Evolutionary conservation across 2,888 invertebrate species (phyloP).

Genomic region (Caenorhabditis sp.): DNA sequence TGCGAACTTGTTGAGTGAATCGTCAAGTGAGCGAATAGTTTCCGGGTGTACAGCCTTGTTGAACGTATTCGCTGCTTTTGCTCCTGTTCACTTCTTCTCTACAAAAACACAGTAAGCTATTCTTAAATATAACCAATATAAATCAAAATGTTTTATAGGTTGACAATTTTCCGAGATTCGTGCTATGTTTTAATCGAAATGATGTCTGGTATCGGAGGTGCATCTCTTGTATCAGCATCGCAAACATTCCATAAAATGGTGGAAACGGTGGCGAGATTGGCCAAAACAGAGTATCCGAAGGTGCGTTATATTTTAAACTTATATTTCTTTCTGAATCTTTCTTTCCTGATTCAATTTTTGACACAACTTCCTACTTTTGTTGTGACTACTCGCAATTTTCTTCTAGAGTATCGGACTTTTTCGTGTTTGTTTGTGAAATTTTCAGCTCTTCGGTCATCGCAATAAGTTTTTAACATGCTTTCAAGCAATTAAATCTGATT

Average conservation of each 20-base stretch:
- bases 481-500: too few species aligned
- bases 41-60: constrained; percentile 63
- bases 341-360: too few species aligned
- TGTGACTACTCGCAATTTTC: too few species aligned
- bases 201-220: constrained; percentile 33
- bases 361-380: too few species aligned
- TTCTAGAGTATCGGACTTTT: too few species aligned
- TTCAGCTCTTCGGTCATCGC: too few species aligned
- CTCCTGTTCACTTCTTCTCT: constrained; percentile 63
- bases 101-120: constrained; percentile 25
- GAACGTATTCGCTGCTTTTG: constrained; percentile 61
- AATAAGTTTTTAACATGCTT: too few species aligned
- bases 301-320: not conserved
- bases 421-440: too few species aligned
- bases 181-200: constrained; percentile 44
- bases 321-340: too few species aligned
- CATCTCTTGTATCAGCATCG: constrained; percentile 13
- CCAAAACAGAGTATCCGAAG: constrained; percentile 8
- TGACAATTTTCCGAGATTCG: constrained; percentile 37
- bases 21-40: constrained; percentile 51
- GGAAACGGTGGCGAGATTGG: constrained; percentile 21
- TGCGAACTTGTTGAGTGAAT: constrained; percentile 51
- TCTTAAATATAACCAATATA: not conserved
- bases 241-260: constrained; percentile 25
- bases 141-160: constrained; percentile 13